A percentile compares a stretch with the other conserved stretches of the same genome.
Conservation (phyloP, 1,140 invertebrate genomes). For the Leptestheria dahalacensis region DNA sequence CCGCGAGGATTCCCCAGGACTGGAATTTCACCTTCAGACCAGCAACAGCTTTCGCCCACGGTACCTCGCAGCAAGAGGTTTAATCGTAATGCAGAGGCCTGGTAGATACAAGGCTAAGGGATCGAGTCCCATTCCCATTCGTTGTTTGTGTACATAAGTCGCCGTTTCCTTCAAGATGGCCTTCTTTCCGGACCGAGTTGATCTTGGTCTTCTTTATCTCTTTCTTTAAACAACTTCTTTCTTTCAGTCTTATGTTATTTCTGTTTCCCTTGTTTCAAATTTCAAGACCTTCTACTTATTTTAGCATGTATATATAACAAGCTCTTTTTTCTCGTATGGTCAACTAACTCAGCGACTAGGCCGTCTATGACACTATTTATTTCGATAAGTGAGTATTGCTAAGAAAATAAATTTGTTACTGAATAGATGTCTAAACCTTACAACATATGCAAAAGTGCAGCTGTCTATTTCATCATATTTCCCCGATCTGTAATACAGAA, state of each 20-base stretch:
- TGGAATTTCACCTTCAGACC: conserved; percentile 11
- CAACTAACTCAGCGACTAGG: no score
- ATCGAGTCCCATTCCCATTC: neutral
- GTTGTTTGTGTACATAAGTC: neutral
- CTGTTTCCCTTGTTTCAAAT: neutral
- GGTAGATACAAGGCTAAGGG: conserved; percentile 7
- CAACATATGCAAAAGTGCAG: no score
- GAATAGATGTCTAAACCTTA: no score
- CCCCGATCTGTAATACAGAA: no score
- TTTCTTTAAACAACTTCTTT: no score
- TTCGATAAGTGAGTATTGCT: no score
- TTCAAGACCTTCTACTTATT: no score
- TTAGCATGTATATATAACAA: neutral
- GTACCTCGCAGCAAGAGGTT: conserved; percentile 11
- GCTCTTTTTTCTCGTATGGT: neutral
- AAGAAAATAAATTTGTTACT: no score
- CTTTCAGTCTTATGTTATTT: no score
- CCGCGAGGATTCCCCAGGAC: conserved; percentile 16
- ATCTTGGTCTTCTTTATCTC: no score
- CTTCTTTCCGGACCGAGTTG: no score
- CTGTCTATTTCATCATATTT: no score
- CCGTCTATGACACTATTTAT: neutral
- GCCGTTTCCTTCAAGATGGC: neutral
- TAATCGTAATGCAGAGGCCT: conserved; percentile 7
- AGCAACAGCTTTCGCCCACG: conserved; percentile 9